phyloP scores from a whole-genome alignment of 1,140 invertebrate species.

The Aphaenogaster ashmeadi region DNA sequence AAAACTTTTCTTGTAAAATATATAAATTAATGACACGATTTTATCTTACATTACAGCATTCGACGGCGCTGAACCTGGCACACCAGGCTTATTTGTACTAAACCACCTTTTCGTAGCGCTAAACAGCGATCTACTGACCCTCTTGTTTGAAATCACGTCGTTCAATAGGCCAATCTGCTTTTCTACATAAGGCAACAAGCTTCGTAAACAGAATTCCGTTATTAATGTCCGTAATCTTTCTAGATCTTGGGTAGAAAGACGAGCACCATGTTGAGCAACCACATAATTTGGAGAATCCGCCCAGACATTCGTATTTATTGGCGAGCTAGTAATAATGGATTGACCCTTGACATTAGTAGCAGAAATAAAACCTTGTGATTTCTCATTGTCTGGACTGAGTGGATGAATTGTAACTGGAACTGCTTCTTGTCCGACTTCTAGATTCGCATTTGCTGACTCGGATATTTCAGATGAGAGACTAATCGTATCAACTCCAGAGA shows the following conservation, averaged over 20 bases:
- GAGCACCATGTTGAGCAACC: conserved; percentile 90
- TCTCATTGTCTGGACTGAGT: conserved; percentile 88
- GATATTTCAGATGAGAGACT: conserved; percentile 81
- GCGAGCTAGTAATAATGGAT: conserved; percentile 86
- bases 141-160: conserved; percentile 95
- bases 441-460: conserved; percentile 71
- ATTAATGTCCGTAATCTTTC: conserved; percentile 95
- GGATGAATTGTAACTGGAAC: conserved; percentile 88
- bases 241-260: conserved; percentile 93
- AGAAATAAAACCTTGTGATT: conserved; percentile 72
- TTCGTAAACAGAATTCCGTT: conserved; percentile 95
- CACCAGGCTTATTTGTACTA: conserved; percentile 94
- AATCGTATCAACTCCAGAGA: conserved; percentile 72
- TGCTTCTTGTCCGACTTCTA: conserved; percentile 88
- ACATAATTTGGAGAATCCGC: conserved; percentile 86
- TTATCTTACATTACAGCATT: conserved; percentile 92
- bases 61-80: conserved; percentile 88
- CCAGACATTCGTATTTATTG: conserved; percentile 89
- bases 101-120: conserved; percentile 98
- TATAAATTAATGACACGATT: conserved; percentile 5
- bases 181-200: conserved; percentile 96
- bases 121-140: conserved; percentile 96
- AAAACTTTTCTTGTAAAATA: neutral
- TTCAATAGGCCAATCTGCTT: conserved; percentile 93
- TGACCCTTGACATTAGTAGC: conserved; percentile 63